phyloP scores from a whole-genome alignment of 1,140 invertebrate species.

The Aphelinus certus region DNA sequence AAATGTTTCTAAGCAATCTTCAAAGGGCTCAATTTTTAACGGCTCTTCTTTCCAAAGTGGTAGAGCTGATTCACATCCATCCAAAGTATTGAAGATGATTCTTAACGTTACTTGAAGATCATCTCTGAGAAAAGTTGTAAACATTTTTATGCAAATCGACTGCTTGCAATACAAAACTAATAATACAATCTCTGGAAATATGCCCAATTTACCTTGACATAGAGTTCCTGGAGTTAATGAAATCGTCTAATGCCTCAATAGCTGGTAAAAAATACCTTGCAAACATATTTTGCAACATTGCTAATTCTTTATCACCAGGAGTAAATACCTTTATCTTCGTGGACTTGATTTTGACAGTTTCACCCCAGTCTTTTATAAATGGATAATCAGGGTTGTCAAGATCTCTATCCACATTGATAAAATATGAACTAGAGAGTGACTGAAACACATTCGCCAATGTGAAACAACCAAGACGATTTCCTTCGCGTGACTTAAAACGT shows the following conservation, averaged over 20 bases:
- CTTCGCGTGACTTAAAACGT: constrained; percentile 71
- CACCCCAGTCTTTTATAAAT: constrained; percentile 86
- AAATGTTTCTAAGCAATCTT: constrained; percentile 57
- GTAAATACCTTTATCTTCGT: constrained; percentile 81
- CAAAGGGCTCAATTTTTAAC: constrained; percentile 62
- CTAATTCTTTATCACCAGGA: constrained; percentile 76
- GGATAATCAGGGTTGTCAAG: constrained; percentile 77
- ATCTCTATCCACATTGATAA: constrained; percentile 67
- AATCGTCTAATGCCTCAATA: constrained; percentile 50
- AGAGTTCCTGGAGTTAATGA: no score
- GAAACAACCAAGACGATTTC: constrained; percentile 67
- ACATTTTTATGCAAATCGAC: background rate
- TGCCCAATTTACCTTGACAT: no score
- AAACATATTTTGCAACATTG: constrained; percentile 72
- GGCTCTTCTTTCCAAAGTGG: constrained; percentile 71
- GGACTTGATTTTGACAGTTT: constrained; percentile 72
- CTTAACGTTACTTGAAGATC: constrained; percentile 64
- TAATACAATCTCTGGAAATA: no score
- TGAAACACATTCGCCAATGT: constrained; percentile 66
- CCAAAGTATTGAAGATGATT: constrained; percentile 54
- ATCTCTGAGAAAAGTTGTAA: constrained; percentile 56
- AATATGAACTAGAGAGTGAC: constrained; percentile 70
- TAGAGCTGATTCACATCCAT: constrained; percentile 69
- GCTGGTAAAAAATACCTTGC: constrained; percentile 71
- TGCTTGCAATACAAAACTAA: no score